Evolutionary conservation across 2,113 vertebrate genomes (phyloP).

Genomic region (Oreamnos americanus): DNA sequence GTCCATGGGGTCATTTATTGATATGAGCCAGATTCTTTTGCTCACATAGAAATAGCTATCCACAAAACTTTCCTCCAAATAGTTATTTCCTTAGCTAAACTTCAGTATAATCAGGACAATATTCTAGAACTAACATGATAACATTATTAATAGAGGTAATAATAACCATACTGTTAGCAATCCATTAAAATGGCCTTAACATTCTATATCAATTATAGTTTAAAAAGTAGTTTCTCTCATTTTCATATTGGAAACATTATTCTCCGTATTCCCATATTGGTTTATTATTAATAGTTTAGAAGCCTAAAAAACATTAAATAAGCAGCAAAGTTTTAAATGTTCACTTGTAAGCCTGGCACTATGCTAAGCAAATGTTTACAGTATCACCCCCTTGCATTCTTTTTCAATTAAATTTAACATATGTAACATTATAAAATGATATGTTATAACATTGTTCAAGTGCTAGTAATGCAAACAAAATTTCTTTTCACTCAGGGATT

Average conservation of each 20-base stretch:
- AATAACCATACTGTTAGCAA: neutral
- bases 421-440: neutral
- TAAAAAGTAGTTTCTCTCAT: neutral
- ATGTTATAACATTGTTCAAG: neutral
- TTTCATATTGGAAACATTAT: conserved; percentile 34
- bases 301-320: neutral
- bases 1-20: neutral
- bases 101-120: neutral
- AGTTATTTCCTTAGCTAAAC: conserved; percentile 17
- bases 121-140: neutral
- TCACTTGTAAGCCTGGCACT: neutral
- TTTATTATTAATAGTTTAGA: neutral
- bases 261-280: neutral
- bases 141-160: neutral
- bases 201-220: neutral
- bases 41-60: neutral
- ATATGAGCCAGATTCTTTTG: conserved; percentile 9
- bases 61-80: conserved; percentile 4
- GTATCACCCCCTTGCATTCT: neutral
- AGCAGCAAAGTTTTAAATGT: neutral
- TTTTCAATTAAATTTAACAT: conserved; percentile 5
- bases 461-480: conserved; percentile 19
- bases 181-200: neutral
- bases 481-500: neutral
- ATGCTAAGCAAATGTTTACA: neutral